Conservation (phyloP, 1,140 invertebrate species). For the Scylla paramamosain region DNA sequence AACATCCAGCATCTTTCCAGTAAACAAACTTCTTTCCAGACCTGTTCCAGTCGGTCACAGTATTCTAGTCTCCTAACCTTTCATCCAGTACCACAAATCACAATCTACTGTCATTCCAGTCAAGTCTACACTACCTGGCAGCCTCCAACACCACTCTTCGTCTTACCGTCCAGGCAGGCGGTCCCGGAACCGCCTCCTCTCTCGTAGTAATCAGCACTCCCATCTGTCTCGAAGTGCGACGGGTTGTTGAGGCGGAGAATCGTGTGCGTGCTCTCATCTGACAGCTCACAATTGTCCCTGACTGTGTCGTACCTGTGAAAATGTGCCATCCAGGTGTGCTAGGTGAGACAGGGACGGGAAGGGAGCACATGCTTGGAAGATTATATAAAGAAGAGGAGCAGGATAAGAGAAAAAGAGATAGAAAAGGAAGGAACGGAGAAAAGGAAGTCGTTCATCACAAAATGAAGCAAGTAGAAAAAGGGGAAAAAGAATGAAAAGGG, state of each 20-base stretch:
- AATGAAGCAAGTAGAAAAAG: neutral
- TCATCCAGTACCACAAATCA: too few relatives aligned
- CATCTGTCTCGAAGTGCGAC: slow-evolving; percentile 88
- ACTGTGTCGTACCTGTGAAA: slow-evolving; percentile 82
- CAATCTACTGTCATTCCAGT: too few relatives aligned
- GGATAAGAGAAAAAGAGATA: neutral
- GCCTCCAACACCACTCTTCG: too few relatives aligned
- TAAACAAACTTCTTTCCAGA: too few relatives aligned
- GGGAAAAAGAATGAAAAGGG: neutral
- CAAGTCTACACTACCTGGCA: too few relatives aligned
- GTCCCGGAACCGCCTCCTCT: slow-evolving; percentile 80
- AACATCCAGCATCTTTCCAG: too few relatives aligned
- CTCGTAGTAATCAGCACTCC: slow-evolving; percentile 94
- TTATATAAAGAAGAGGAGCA: too few relatives aligned
- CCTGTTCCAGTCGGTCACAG: too few relatives aligned
- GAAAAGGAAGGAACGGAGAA: neutral
- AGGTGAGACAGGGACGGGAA: neutral
- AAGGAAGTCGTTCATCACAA: neutral
- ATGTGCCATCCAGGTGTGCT: neutral
- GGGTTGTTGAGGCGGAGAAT: slow-evolving; percentile 89
- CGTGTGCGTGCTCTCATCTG: slow-evolving; percentile 90
- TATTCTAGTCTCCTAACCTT: too few relatives aligned
- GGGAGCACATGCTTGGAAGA: neutral
- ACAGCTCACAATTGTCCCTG: slow-evolving; percentile 93
- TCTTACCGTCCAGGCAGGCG: slow-evolving; percentile 59